Base-by-base conservation (phyloP, 2,888 invertebrate genomes). In the Campopleginae sp. region DNA sequence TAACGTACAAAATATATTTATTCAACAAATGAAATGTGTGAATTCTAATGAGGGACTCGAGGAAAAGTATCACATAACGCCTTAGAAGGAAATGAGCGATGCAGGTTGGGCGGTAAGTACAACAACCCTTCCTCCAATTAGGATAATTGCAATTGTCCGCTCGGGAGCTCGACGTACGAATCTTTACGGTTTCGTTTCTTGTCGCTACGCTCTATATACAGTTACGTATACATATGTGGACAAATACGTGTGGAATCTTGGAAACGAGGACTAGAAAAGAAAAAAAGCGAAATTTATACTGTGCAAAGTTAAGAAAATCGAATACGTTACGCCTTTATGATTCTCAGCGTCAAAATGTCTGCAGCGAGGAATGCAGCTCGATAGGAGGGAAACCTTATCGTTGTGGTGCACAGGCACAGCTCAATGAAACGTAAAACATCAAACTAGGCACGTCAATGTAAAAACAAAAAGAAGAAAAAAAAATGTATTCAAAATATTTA, bases 391-490 rank as follows among this genome's bases (percentile, higher is more conserved):
- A 89, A 85, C 87, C 88, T 87, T 88, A 87, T 81, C 46, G 80
- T 38, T 10, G 38, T 5, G 38, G 7, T 27, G 82, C 51, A 63
- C 68, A 54, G 14, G 76, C 86, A 42, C 87, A 86, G 89, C 88
- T 89, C 89, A 88, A 89, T 87, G 89, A 89, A 89, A 88, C 89
- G 86, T 75, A 54, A 68, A 75, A 75, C 78, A 19, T 68, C 86
- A 80, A 71, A 76, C 84, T 84, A 61, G 78, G 14, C 14, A 71
- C 46, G 66, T 7, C 31, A 58, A 63, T 10, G 42, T 51, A 27
- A 86, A 81, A 84, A 82, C 0, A 38, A 38, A 38, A 38, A 38
- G n/a, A 38, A 38, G 33, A 5, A 33, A 33, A 33, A 33, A 5
- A 2, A 31, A 3, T 31, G 31, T 31, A 31, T 3, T 3, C 2